Conservation (phyloP, 2,888 invertebrate species). For the Sympetrum striolatum region DNA sequence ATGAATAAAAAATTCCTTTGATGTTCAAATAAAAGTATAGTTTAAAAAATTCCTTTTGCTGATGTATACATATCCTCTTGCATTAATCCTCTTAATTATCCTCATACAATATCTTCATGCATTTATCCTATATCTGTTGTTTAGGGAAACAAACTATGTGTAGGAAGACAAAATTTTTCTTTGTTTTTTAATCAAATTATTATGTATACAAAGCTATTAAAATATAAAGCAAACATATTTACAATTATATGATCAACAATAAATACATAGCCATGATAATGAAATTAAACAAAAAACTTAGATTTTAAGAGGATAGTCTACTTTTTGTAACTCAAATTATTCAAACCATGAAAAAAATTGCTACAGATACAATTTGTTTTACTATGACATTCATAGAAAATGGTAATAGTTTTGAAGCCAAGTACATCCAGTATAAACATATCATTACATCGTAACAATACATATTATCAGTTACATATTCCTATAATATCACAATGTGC, state of each 20-base stretch:
- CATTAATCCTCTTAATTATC: too few species aligned
- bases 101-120: too few species aligned
- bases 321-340: background rate
- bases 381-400: background rate
- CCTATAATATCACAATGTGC: background rate
- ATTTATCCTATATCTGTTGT: too few species aligned
- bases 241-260: background rate
- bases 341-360: background rate
- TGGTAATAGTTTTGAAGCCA: background rate
- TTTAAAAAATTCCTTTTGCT: too few species aligned
- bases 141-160: too few species aligned
- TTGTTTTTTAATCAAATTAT: background rate
- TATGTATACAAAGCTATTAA: constrained; percentile 19
- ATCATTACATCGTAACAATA: background rate
- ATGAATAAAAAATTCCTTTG: too few species aligned
- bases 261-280: background rate
- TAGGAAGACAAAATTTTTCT: too few species aligned
- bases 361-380: background rate
- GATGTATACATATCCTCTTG: too few species aligned
- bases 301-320: background rate
- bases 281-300: background rate
- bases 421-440: background rate
- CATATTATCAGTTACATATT: background rate
- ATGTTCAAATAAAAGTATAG: too few species aligned
- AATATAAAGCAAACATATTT: background rate